Conservation (phyloP, 2,113 vertebrate genomes). For the Nematolebias whitei region DNA sequence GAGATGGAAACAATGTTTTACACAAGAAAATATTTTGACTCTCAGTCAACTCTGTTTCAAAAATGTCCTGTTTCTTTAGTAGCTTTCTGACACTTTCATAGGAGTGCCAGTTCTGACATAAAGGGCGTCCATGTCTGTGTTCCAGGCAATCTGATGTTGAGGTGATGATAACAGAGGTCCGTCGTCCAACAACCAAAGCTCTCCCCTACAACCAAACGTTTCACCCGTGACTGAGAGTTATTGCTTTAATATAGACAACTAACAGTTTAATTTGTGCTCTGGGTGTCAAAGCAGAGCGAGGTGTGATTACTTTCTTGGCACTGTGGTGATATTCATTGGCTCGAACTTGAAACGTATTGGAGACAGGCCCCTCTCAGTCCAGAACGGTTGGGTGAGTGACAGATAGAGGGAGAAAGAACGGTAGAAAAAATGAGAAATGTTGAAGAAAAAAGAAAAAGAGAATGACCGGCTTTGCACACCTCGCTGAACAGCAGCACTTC, state of each 20-base stretch:
- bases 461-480: constrained; percentile 34
- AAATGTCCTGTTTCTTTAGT: constrained; percentile 37
- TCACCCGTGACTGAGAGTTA: constrained; percentile 66
- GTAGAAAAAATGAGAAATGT: constrained; percentile 12
- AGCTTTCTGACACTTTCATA: constrained; percentile 38
- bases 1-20: constrained; percentile 4
- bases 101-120: constrained; percentile 39
- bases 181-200: constrained; percentile 19
- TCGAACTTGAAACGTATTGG: constrained; percentile 58
- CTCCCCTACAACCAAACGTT: constrained; percentile 18
- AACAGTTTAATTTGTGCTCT: constrained; percentile 73
- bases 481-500: constrained; percentile 43
- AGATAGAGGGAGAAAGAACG: constrained; percentile 28
- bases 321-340: constrained; percentile 70
- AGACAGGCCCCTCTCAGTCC: constrained; percentile 46
- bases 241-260: constrained; percentile 77
- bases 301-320: constrained; percentile 72
- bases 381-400: constrained; percentile 30
- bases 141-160: constrained; percentile 50
- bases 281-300: constrained; percentile 60
- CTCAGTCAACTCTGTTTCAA: neutral
- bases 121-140: constrained; percentile 48
- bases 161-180: constrained; percentile 54
- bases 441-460: constrained; percentile 20
- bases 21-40: constrained; percentile 3